Evolutionary conservation across 2,888 invertebrate genomes (phyloP).

Genomic region (Myathropa florea): DNA sequence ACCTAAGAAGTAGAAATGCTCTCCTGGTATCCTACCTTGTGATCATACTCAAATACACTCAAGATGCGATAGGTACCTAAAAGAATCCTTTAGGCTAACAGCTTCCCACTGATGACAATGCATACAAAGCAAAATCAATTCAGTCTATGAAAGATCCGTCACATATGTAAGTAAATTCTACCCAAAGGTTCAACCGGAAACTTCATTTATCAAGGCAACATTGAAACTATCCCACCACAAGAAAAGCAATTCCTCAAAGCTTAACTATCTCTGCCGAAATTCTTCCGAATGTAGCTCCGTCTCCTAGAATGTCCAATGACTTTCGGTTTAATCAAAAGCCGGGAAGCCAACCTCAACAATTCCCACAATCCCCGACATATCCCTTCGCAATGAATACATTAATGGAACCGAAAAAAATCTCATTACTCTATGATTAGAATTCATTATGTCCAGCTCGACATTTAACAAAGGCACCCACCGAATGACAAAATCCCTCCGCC

Average conservation of each 20-base stretch:
- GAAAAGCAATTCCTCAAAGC: not conserved
- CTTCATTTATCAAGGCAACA: not conserved
- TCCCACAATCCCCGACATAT: not conserved
- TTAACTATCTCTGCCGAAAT: not conserved
- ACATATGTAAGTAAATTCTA: too few species aligned
- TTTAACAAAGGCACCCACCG: conserved; percentile 21
- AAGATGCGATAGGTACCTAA: too few species aligned
- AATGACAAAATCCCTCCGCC: conserved; percentile 24
- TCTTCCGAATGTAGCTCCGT: not conserved
- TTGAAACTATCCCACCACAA: not conserved
- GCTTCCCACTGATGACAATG: too few species aligned
- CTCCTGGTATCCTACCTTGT: too few species aligned
- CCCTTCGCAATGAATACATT: conserved; percentile 35
- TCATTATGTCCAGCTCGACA: conserved; percentile 38
- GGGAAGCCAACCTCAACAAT: not conserved
- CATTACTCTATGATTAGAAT: conserved; percentile 52
- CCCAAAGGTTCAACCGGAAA: not conserved
- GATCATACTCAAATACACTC: too few species aligned
- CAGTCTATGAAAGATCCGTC: too few species aligned
- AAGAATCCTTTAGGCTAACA: too few species aligned
- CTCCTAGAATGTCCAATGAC: not conserved
- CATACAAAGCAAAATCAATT: too few species aligned
- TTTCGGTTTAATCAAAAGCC: not conserved
- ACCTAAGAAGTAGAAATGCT: too few species aligned
- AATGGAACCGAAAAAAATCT: conserved; percentile 18